Conservation (phyloP, 2,888 invertebrate species). For the Harmothoe impar region DNA sequence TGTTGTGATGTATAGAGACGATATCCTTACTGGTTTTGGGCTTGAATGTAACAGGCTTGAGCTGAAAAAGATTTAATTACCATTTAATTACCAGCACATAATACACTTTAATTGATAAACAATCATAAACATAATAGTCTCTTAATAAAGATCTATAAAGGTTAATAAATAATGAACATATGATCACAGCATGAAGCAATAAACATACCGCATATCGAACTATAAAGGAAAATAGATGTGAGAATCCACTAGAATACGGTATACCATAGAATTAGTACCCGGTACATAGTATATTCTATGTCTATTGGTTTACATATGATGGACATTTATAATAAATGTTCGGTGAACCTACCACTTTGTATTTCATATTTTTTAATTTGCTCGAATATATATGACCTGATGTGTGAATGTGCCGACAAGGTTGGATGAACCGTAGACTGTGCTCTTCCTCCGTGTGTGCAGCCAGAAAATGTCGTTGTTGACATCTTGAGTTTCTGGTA, state of each 20-base stretch:
- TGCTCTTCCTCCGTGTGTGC: neutral
- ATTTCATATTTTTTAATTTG: conserved; percentile 40
- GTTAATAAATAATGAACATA: no score
- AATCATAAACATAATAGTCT: no score
- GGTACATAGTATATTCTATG: no score
- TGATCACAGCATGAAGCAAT: no score
- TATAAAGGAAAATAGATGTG: no score
- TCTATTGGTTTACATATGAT: no score
- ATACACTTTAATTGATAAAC: no score
- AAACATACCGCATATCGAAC: no score
- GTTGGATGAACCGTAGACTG: neutral
- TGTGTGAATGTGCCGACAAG: neutral
- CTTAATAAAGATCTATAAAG: no score
- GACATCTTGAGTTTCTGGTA: neutral
- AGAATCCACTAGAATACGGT: no score
- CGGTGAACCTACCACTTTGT: neutral
- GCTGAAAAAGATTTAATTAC: conserved; percentile 37
- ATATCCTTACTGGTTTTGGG: neutral
- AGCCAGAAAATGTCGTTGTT: neutral
- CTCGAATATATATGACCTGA: neutral
- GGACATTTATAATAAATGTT: neutral
- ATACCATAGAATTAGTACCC: no score
- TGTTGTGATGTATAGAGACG: conserved; percentile 88
- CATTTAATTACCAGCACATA: neutral
- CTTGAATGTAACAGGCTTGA: conserved; percentile 15